Evolutionary conservation across 2,113 vertebrate genomes (phyloP), one percentile per base, ranked within the genome.

Genomic region (Nannobrachium achirus): DNA sequence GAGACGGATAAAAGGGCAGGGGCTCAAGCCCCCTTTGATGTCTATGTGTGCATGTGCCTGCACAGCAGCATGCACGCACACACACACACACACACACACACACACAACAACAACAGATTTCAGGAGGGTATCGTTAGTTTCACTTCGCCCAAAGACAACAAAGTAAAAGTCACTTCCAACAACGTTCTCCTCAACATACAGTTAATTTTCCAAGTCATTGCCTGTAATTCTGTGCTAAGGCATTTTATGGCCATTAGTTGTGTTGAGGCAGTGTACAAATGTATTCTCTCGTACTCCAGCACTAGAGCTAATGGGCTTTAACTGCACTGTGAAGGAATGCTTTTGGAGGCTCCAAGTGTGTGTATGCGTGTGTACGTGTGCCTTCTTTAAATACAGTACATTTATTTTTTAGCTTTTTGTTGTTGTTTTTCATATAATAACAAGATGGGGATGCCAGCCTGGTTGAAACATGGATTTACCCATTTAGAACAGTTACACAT

Each of bases 311-410:
- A 72, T 9, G 13, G 4, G 10, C 40, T 62, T 41, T 66, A 3
- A 50, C 8, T 16, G 59, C 68, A 44, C 56, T 33, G 49, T 16
- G 40, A 45, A 40, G 46, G 7, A 56, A 61, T 53, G 38, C 63
- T 55, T 63, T 63, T 14, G 0, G 11, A 49, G 38, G 48, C 16
- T 49, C 1, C 41, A 45, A 57, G 56, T 73, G 72, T 58, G 49
- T 8, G 18, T 71, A 5, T 25, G 25, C 25, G 6, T 33, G 25
- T 33, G 25, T 5, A 33, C 25, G n/a, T 16, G 9, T 15, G 8
- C 55, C 63, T 48, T 1, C 63, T 76, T 78, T 67, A 79, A 84
- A 85, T 75, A 70, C 25, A 84, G 84, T 75, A 70, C 25, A 33
- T 33, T 33, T 33, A 2, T 25, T 33, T 33, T 33, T 33, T 33